phyloP scores from a whole-genome alignment of 2,113 vertebrate species.

The Syngnathus floridae region DNA sequence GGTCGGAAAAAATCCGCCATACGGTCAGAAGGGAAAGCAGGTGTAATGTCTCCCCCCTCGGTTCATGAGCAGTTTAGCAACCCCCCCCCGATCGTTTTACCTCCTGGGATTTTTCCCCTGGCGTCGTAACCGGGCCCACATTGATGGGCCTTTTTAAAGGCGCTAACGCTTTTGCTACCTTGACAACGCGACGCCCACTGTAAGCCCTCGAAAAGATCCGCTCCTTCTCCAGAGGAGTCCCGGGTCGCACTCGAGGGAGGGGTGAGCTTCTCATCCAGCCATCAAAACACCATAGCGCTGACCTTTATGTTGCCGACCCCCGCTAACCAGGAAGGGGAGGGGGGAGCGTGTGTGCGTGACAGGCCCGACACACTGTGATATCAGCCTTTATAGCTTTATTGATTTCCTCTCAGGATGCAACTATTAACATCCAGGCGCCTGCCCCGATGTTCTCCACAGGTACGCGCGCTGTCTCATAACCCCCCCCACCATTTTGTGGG shows the following conservation, averaged over 20 bases:
- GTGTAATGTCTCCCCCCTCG: conserved; percentile 47
- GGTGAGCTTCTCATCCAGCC: conserved; percentile 50
- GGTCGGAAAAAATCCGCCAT: conserved; percentile 67
- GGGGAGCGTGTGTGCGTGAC: conserved; percentile 34
- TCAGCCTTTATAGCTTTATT: conserved; percentile 75
- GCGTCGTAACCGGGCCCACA: conserved; percentile 49
- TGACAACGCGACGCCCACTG: conserved; percentile 47
- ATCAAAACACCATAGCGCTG: conserved; percentile 58
- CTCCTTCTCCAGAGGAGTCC: conserved; percentile 52
- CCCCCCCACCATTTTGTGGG: conserved; percentile 36
- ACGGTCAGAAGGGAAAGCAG: conserved; percentile 56
- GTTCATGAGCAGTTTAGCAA: conserved; percentile 66
- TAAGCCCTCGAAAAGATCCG: conserved; percentile 56
- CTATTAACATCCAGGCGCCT: conserved; percentile 72
- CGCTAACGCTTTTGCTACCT: conserved; percentile 49
- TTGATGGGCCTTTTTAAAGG: conserved; percentile 42
- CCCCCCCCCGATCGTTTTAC: conserved; percentile 17
- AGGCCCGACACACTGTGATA: conserved; percentile 67
- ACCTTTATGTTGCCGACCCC: conserved; percentile 46
- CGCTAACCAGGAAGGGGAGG: conserved; percentile 27
- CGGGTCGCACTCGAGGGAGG: conserved; percentile 47
- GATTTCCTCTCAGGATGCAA: conserved; percentile 76
- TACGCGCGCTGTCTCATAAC: conserved; percentile 60
- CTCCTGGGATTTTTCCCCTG: conserved; percentile 50
- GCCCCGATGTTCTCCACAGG: conserved; percentile 64